Evolutionary conservation across 2,797 vertebrate genomes (phyloP).

Genomic region (Catharus ustulatus): DNA sequence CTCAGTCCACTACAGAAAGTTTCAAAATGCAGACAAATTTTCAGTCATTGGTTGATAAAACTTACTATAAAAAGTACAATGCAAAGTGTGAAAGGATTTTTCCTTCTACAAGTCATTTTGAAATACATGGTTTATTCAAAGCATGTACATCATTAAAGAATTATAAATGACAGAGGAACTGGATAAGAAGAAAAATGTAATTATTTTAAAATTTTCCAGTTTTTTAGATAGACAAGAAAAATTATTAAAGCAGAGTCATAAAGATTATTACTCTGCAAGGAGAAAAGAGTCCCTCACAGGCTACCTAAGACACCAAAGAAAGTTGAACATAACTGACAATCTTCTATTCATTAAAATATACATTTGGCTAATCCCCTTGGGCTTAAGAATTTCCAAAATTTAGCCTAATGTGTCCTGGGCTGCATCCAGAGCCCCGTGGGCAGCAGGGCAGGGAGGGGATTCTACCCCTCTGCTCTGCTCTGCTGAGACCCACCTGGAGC

Average conservation of each 20-base stretch:
- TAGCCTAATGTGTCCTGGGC: neutral
- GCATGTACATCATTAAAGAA: neutral
- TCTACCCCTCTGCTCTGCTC: neutral
- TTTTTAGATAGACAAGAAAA: neutral
- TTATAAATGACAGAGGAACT: neutral
- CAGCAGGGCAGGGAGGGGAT: neutral
- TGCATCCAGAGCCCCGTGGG: neutral
- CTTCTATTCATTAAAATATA: neutral
- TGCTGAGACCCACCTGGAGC: neutral
- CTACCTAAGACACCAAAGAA: neutral
- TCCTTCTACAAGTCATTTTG: neutral
- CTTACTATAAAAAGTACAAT: neutral
- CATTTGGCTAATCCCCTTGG: neutral
- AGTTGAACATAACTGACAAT: neutral
- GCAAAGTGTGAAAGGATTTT: neutral
- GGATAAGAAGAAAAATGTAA: neutral
- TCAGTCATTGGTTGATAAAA: neutral
- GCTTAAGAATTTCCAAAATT: neutral
- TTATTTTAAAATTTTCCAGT: constrained; percentile 5
- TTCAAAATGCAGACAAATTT: neutral
- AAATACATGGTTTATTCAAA: constrained; percentile 7
- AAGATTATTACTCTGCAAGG: neutral
- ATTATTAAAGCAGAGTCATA: neutral
- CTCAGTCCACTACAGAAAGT: neutral
- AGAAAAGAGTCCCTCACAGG: neutral